Percentiles rank a stretch among this genome's conserved stretches.
Conservation (phyloP, 2,797 vertebrate genomes). For the Botia almorhae region DNA sequence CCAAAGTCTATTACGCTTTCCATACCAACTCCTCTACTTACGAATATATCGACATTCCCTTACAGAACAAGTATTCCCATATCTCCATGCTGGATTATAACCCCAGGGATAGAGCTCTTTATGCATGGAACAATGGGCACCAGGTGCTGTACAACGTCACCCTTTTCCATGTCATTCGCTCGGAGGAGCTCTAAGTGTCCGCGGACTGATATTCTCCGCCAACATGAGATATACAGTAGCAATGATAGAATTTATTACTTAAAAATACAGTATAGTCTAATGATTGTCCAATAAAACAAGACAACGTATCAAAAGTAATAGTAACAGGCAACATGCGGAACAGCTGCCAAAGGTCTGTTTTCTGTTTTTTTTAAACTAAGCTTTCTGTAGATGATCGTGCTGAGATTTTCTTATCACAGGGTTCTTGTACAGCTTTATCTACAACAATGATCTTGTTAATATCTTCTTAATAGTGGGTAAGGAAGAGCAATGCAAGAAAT, state of each 20-base stretch:
- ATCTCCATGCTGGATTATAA: constrained; percentile 99
- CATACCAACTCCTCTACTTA: constrained; percentile 96
- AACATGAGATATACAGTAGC: constrained; percentile 49
- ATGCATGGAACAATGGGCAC: constrained; percentile 97
- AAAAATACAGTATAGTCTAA: constrained; percentile 55
- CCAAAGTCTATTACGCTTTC: constrained; percentile 95
- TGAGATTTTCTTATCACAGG: constrained; percentile 54
- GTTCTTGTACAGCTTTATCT: constrained; percentile 59
- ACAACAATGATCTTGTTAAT: no score
- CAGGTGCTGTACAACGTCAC: constrained; percentile 95
- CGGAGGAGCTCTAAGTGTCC: constrained; percentile 81
- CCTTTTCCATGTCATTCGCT: constrained; percentile 87
- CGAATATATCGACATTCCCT: constrained; percentile 96
- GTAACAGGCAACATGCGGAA: constrained; percentile 53
- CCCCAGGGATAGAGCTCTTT: constrained; percentile 91
- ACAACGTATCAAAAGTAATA: constrained; percentile 63
- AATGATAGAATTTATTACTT: constrained; percentile 42
- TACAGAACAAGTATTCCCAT: constrained; percentile 94
- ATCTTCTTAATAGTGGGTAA: constrained; percentile 70
- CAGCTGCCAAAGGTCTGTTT: constrained; percentile 58
- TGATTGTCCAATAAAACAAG: constrained; percentile 60
- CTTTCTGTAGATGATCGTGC: constrained; percentile 53
- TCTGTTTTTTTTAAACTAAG: constrained; percentile 49
- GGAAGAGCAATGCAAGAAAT: constrained; percentile 71
- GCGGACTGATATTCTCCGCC: constrained; percentile 44